Evolutionary conservation across 2,113 vertebrate species (phyloP).

Genomic region (Puffinus mauretanicus): DNA sequence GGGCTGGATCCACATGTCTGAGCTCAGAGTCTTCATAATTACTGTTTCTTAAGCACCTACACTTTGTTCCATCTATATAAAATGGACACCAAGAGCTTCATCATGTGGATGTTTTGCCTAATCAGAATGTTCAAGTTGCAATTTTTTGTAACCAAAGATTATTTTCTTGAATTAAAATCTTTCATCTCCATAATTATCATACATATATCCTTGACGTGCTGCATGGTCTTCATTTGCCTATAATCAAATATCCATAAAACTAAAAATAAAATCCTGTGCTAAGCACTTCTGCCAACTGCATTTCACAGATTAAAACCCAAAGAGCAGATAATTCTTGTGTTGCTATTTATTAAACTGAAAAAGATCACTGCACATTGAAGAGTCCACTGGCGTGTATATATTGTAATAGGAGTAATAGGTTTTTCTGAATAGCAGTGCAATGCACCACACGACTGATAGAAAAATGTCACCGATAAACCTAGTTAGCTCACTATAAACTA

Average conservation of each 20-base stretch:
- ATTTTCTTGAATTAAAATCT: neutral
- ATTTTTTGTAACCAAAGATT: neutral
- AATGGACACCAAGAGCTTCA: neutral
- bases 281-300: neutral
- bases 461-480: neutral
- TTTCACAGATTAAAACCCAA: constrained; percentile 28
- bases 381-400: neutral
- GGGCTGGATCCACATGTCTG: neutral
- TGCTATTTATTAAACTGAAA: neutral
- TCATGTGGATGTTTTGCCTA: neutral
- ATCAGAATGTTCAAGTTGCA: neutral
- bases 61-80: neutral
- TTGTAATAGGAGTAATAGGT: neutral
- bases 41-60: neutral
- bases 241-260: constrained; percentile 3
- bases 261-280: constrained; percentile 12
- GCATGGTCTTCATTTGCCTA: neutral
- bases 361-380: neutral
- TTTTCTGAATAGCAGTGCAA: neutral
- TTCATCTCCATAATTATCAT: neutral
- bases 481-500: neutral
- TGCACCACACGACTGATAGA: neutral
- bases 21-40: neutral
- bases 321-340: neutral
- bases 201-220: neutral